Evolutionary conservation across 2,797 vertebrate genomes (phyloP).

Genomic region (Crax fasciolata): DNA sequence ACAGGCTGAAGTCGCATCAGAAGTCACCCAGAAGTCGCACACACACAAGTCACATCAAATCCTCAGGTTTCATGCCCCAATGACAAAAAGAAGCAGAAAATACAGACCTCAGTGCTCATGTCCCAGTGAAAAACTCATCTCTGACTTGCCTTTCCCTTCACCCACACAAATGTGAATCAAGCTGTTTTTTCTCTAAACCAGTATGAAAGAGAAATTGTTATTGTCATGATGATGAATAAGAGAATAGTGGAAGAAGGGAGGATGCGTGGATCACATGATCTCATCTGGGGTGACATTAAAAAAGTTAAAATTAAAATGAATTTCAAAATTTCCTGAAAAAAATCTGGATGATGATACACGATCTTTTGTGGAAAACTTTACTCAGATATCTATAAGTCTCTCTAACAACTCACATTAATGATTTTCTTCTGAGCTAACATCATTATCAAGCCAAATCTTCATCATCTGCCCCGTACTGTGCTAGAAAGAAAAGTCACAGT

Average conservation of each 20-base stretch:
- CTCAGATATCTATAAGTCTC: neutral
- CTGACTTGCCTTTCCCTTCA: slow-evolving; percentile 23
- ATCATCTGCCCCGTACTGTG: slow-evolving; percentile 15
- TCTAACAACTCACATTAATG: neutral
- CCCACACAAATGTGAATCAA: slow-evolving; percentile 14
- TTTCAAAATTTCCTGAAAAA: neutral
- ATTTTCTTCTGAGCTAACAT: slow-evolving; percentile 11
- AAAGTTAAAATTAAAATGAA: neutral
- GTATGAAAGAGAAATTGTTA: slow-evolving; percentile 35
- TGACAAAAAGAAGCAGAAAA: neutral
- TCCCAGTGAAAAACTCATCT: neutral
- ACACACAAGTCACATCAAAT: neutral
- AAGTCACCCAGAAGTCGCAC: too few relatives aligned
- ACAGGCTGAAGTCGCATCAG: neutral
- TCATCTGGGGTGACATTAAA: slow-evolving; percentile 7
- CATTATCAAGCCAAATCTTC: slow-evolving; percentile 34
- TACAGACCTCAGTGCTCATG: neutral
- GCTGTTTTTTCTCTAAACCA: slow-evolving; percentile 24
- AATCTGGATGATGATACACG: neutral
- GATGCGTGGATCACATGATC: slow-evolving; percentile 14
- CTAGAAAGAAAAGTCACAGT: neutral
- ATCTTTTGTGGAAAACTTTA: neutral
- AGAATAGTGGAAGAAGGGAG: slow-evolving; percentile 9
- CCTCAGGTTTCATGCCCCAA: neutral
- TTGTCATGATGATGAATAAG: slow-evolving; percentile 45